Evolutionary conservation across 2,797 vertebrate species (phyloP), one percentile per base, ranked within the genome.

Genomic region (Taenioides sp.): DNA sequence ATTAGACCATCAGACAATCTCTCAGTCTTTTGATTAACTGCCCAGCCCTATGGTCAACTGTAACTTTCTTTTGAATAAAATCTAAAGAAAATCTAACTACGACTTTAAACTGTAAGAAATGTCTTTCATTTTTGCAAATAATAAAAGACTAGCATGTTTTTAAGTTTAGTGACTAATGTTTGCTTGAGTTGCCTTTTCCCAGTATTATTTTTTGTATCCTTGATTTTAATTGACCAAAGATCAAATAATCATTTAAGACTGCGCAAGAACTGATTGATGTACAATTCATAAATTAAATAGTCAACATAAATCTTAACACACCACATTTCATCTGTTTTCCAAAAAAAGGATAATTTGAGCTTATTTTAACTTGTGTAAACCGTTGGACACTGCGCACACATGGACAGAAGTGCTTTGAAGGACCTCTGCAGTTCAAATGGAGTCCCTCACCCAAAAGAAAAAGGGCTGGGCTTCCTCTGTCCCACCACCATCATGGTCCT

Each of bases 321-420:
- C 65, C 25, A 31, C 16, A 20, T 65, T 47, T 23, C n/a, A 23
- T 63, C 63, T 47, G 37, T 52, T 66, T 66, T 31, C 27, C 49
- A 66, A 66, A 31, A 22, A 18, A 52, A 11, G 43, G 18, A 52
- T 18, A 72, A 84, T 67, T 77, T 73, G 79, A 83, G 81, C 72
- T 79, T 66, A 28, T 49, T 65, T 47, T 64, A 18, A 17, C 37
- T n/a, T 40, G 34, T 50, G 23, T 64, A 64, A 27, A 50, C 64
- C 84, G 90, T 88, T 86, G 84, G 79, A 87, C 88, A 88, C 86
- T 78, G 81, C 90, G 84, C 91, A 91, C 86, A 89, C 89, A 86
- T 84, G 90, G 74, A 76, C 88, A 88, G 89, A 93, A 90, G 85
- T 89, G 79, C 82, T 92, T 90, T 91, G 84, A 91, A 89, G 85